phyloP scores from a whole-genome alignment of 2,888 invertebrate genomes.

The Prenolepis imparis region DNA sequence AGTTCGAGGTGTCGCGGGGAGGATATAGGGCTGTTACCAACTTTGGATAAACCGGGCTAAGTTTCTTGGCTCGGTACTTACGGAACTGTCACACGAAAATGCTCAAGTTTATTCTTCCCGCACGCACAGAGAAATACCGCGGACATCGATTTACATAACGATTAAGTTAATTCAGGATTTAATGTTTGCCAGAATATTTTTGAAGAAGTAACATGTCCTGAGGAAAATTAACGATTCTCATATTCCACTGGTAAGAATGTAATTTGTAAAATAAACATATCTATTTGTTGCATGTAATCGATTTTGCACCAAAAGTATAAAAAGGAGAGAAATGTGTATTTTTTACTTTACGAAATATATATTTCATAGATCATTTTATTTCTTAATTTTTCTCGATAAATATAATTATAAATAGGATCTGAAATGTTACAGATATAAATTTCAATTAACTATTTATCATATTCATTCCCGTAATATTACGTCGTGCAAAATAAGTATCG shows the following conservation, averaged over 20 bases:
- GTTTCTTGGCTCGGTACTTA: constrained; percentile 73
- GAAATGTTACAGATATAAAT: background rate
- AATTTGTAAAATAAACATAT: background rate
- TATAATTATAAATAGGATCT: background rate
- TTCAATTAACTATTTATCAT: background rate
- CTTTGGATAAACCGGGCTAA: constrained; percentile 77
- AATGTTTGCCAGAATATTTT: constrained; percentile 7
- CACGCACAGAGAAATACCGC: constrained; percentile 62
- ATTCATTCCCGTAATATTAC: background rate
- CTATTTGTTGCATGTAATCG: no score
- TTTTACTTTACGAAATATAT: background rate
- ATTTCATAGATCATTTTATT: background rate
- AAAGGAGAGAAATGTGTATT: background rate
- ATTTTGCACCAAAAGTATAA: background rate
- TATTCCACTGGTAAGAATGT: background rate
- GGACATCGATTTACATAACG: constrained; percentile 80
- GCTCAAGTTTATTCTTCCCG: constrained; percentile 70
- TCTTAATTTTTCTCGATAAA: background rate
- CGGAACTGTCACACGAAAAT: constrained; percentile 68
- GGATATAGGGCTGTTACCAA: constrained; percentile 73
- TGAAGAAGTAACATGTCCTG: background rate
- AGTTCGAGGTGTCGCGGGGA: constrained; percentile 41
- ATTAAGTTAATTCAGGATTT: constrained; percentile 74
- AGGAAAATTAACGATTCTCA: background rate
- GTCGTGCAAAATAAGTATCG: background rate